These are phyloP conservation scores for Ceratina australensis DNA, from an alignment of 1,140 invertebrate genomes.

Conservation along the genomic window DNA sequence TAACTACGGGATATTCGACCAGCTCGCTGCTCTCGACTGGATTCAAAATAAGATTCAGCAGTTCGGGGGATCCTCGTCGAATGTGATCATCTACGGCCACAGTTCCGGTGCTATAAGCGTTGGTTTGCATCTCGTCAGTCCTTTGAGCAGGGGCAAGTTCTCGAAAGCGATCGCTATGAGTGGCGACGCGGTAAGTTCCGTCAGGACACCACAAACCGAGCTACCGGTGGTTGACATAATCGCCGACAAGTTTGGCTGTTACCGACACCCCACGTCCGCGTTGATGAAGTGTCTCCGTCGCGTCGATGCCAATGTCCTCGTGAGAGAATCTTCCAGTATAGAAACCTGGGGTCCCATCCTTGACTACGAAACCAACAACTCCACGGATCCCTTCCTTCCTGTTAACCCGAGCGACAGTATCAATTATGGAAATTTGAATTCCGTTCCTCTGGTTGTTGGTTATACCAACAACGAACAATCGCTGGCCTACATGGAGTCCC, in stretches of 20 bases:
- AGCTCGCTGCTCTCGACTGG: conserved; percentile 92
- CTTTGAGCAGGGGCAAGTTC: conserved; percentile 82
- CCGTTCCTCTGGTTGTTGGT: conserved; percentile 86
- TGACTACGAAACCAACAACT: conserved; percentile 85
- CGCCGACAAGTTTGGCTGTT: conserved; percentile 84
- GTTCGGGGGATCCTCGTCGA: conserved; percentile 92
- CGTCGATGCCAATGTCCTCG: conserved; percentile 80
- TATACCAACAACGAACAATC: conserved; percentile 90
- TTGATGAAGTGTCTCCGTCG: conserved; percentile 85
- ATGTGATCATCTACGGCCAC: conserved; percentile 94
- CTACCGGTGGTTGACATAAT: conserved; percentile 80
- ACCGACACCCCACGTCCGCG: conserved; percentile 82
- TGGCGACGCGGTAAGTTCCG: conserved; percentile 82
- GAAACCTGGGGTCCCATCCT: conserved; percentile 87
- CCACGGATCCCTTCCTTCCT: conserved; percentile 83
- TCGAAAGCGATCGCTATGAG: conserved; percentile 86
- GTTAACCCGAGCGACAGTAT: conserved; percentile 83
- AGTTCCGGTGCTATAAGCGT: conserved; percentile 88
- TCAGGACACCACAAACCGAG: conserved; percentile 71
- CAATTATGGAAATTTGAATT: conserved; percentile 80
- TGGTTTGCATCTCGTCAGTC: conserved; percentile 85
- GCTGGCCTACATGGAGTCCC: conserved; percentile 78
- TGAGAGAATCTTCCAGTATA: conserved; percentile 82
- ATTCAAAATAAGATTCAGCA: conserved; percentile 90
- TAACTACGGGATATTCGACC: conserved; percentile 95